Evolutionary conservation across 2,888 invertebrate genomes (phyloP).

Genomic region (Phania funesta): DNA sequence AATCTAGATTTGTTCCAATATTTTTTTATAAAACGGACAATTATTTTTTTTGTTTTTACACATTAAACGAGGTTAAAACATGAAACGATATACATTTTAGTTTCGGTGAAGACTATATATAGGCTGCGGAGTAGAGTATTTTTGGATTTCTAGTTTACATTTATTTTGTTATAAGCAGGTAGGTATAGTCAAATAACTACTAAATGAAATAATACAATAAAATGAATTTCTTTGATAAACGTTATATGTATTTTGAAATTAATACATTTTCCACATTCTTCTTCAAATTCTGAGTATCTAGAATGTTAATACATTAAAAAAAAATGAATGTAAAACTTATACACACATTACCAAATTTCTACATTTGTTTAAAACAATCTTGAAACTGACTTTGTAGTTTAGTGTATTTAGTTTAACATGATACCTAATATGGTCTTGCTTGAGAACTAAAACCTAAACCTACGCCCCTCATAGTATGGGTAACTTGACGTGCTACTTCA

Average conservation of each 20-base stretch:
- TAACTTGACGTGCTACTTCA: conserved; percentile 96
- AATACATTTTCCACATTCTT: conserved; percentile 24
- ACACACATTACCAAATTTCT: conserved; percentile 26
- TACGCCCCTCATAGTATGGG: conserved; percentile 96
- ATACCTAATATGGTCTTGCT: conserved; percentile 76
- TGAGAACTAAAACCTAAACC: conserved; percentile 88
- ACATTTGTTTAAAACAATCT: conserved; percentile 18
- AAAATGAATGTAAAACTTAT: conserved; percentile 28
- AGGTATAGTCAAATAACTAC: too few relatives aligned
- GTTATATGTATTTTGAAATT: background rate
- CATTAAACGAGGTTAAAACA: too few relatives aligned
- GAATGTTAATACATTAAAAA: conserved; percentile 29
- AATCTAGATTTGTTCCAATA: too few relatives aligned
- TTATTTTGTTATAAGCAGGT: too few relatives aligned
- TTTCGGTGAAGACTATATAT: too few relatives aligned
- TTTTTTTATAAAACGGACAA: too few relatives aligned
- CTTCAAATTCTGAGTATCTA: conserved; percentile 36
- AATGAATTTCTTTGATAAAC: background rate
- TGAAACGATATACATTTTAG: too few relatives aligned
- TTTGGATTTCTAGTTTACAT: too few relatives aligned
- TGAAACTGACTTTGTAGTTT: conserved; percentile 4
- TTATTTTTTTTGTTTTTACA: too few relatives aligned
- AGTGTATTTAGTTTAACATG: background rate
- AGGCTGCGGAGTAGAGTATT: too few relatives aligned
- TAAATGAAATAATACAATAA: background rate